Percentiles rank a stretch among this genome's conserved stretches.
phyloP scores from a whole-genome alignment of 2,888 invertebrate genomes.

The Crematogaster levior region DNA sequence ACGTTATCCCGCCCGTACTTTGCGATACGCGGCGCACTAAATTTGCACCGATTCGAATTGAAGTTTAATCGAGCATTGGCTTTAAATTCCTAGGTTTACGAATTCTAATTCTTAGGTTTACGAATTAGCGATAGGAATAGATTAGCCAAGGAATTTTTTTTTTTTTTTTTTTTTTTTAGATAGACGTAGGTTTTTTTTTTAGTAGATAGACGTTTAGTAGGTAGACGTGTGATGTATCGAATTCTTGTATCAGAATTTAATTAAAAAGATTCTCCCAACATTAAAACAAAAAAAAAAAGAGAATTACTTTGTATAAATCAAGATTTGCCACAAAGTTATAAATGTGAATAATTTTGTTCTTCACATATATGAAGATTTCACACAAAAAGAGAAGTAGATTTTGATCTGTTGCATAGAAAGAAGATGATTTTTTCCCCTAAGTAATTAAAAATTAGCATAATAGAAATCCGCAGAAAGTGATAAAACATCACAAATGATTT shows the following conservation, averaged over 20 bases:
- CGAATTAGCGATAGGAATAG: conserved; percentile 8
- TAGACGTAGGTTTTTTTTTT: too few relatives aligned
- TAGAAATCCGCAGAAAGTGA: conserved; percentile 59
- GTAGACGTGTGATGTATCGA: too few relatives aligned
- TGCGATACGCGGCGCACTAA: conserved; percentile 39
- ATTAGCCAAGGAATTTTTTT: too few relatives aligned
- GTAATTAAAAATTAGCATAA: conserved; percentile 64
- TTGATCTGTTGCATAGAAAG: conserved; percentile 45
- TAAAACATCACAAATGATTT: conserved; percentile 61
- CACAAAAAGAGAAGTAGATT: neutral
- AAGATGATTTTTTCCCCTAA: conserved; percentile 45
- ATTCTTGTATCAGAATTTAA: neutral
- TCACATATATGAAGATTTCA: neutral
- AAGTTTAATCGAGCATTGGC: conserved; percentile 6
- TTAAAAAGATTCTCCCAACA: neutral
- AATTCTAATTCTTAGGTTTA: neutral
- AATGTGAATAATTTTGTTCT: neutral
- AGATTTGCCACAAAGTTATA: neutral
- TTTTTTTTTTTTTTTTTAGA: too few relatives aligned
- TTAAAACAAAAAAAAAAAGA: neutral
- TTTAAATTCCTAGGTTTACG: conserved; percentile 1
- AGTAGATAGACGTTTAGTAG: too few relatives aligned
- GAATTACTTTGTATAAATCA: conserved; percentile 29
- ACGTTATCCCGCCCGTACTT: conserved; percentile 35
- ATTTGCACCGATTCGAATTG: conserved; percentile 32